Percentiles rank a stretch among this genome's conserved stretches.
These are phyloP conservation scores for Eulithis testata DNA, from an alignment of 2,888 invertebrate genomes.

Conservation along the genomic window DNA sequence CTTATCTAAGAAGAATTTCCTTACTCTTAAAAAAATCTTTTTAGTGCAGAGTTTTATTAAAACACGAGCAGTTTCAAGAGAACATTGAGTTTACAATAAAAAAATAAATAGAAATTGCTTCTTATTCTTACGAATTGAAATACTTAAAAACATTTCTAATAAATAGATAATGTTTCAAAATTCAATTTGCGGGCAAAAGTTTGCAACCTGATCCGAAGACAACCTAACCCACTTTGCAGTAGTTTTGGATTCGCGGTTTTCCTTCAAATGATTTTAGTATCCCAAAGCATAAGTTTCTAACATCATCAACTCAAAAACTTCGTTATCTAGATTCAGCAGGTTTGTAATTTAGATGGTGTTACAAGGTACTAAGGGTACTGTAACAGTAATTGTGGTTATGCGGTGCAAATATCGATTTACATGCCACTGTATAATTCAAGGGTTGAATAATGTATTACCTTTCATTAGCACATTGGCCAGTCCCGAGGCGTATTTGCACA, in stretches of 20 bases:
- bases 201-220: neutral
- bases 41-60: too few relatives aligned
- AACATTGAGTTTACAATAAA: neutral
- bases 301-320: neutral
- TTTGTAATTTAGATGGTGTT: conserved; percentile 3
- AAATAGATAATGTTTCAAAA: neutral
- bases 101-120: neutral
- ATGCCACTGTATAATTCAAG: conserved; percentile 83
- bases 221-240: neutral
- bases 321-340: neutral
- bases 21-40: too few relatives aligned
- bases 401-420: conserved; percentile 84
- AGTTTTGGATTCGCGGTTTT: neutral
- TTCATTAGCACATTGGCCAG: conserved; percentile 84
- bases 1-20: too few relatives aligned
- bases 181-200: neutral
- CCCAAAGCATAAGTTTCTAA: neutral
- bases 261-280: neutral
- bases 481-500: conserved; percentile 82
- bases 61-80: too few relatives aligned
- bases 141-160: neutral
- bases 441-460: conserved; percentile 84
- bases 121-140: neutral
- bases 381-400: conserved; percentile 74
- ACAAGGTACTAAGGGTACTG: conserved; percentile 33